phyloP scores from a whole-genome alignment of 2,888 invertebrate genomes.

The Smittia sp. region DNA sequence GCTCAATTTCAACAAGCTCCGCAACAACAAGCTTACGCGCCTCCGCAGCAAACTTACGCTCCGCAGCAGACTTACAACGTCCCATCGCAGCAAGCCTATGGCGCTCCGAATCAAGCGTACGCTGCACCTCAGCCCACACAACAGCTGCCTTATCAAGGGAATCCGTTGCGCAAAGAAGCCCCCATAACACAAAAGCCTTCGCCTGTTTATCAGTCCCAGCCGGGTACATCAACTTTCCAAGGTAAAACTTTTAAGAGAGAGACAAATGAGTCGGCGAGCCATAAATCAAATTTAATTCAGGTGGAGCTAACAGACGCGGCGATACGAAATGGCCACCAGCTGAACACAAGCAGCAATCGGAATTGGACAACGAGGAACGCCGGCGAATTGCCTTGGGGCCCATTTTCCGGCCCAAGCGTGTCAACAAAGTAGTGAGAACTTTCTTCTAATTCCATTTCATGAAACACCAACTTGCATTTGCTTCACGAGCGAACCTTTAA shows the following conservation, averaged over 20 bases:
- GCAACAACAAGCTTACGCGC: too few species aligned
- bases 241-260: too few species aligned
- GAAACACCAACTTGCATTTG: background rate
- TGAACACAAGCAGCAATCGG: conserved; percentile 69
- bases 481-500: background rate
- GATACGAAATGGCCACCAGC: conserved; percentile 87
- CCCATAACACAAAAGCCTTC: conserved; percentile 74
- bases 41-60: too few species aligned
- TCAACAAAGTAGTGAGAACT: conserved; percentile 51
- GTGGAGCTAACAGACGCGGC: conserved; percentile 79
- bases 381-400: conserved; percentile 71
- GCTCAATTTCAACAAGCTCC: too few species aligned
- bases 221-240: conserved; percentile 70
- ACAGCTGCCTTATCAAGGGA: conserved; percentile 38
- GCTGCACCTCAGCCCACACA: conserved; percentile 49
- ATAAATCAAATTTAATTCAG: conserved; percentile 50
- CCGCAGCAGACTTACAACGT: background rate
- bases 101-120: background rate
- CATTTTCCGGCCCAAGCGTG: conserved; percentile 69
- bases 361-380: conserved; percentile 70
- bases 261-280: too few species aligned
- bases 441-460: too few species aligned
- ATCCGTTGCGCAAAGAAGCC: conserved; percentile 63
- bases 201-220: conserved; percentile 75
- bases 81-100: background rate